Conservation (phyloP, 2,888 invertebrate genomes). For the Drosophila nigricruria region DNA sequence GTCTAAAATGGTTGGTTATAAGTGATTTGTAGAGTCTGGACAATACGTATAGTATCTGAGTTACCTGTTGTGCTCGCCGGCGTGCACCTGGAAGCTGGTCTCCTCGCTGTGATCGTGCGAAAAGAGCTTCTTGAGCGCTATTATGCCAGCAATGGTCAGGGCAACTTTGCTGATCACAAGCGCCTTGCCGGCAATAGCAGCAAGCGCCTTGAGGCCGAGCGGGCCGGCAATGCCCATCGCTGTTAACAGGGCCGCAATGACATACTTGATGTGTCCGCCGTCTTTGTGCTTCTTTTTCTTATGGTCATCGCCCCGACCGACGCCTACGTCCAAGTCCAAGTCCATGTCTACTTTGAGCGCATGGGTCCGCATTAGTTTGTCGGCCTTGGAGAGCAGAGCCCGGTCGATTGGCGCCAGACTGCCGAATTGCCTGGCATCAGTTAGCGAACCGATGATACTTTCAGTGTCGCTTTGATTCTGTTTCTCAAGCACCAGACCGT, state of each 20-base stretch:
- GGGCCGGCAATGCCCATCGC: conserved; percentile 90
- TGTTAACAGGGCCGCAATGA: conserved; percentile 88
- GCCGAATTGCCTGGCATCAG: conserved; percentile 87
- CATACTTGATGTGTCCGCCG: conserved; percentile 85
- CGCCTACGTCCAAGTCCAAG: conserved; percentile 44
- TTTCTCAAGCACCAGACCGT: conserved; percentile 88
- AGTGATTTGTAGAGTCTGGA: not conserved
- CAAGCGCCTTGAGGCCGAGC: conserved; percentile 89
- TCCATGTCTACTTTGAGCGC: conserved; percentile 88
- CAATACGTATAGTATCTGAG: not conserved
- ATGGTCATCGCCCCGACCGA: conserved; percentile 67
- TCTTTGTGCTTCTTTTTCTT: conserved; percentile 85
- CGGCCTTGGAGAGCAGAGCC: conserved; percentile 85
- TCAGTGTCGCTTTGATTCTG: conserved; percentile 86
- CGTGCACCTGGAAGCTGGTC: conserved; percentile 89
- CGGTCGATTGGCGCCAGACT: conserved; percentile 87
- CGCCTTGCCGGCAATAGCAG: conserved; percentile 90
- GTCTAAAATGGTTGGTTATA: conserved; percentile 83
- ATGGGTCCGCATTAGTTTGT: conserved; percentile 88
- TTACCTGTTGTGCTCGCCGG: conserved; percentile 88
- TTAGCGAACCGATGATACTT: conserved; percentile 83
- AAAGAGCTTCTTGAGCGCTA: conserved; percentile 90
- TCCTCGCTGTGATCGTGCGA: conserved; percentile 88
- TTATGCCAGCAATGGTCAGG: conserved; percentile 90
- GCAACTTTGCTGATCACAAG: conserved; percentile 91